Percentiles rank a stretch among this genome's conserved stretches.
Conservation (phyloP, 1,140 invertebrate genomes). For the Xylocopa sonorina region DNA sequence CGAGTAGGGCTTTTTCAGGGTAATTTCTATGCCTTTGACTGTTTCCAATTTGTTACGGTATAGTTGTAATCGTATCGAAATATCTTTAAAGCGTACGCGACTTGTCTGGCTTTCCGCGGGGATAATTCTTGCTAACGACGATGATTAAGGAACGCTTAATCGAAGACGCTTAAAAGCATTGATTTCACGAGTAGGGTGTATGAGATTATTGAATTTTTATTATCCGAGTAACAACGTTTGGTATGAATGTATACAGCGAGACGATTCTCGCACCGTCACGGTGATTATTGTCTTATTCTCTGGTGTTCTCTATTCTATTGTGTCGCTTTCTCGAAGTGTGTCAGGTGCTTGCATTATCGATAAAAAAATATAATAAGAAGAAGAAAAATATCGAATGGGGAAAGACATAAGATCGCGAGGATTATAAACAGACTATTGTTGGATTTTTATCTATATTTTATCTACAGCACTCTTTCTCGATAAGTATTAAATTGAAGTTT, state of each 20-base stretch:
- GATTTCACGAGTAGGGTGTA: background rate
- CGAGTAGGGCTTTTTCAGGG: constrained; percentile 50
- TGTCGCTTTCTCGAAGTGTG: constrained; percentile 30
- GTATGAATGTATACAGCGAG: constrained; percentile 9
- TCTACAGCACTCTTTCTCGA: constrained; percentile 77
- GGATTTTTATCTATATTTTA: constrained; percentile 76
- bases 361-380: background rate
- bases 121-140: background rate
- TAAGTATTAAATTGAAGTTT: constrained; percentile 77
- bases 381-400: background rate
- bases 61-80: constrained; percentile 21
- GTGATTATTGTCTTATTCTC: constrained; percentile 19
- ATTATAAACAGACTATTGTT: constrained; percentile 70
- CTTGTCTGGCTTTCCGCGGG: constrained; percentile 6
- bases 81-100: constrained; percentile 6
- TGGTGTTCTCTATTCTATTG: constrained; percentile 35
- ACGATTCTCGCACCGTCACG: background rate
- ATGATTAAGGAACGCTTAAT: background rate
- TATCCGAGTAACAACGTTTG: background rate
- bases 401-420: constrained; percentile 57
- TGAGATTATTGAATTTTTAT: constrained; percentile 14
- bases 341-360: constrained; percentile 27
- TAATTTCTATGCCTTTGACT: constrained; percentile 57
- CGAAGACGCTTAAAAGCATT: constrained; percentile 22
- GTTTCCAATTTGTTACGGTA: constrained; percentile 42